Conservation (phyloP, 2,888 invertebrate genomes). For the Drosophila subquinaria region DNA sequence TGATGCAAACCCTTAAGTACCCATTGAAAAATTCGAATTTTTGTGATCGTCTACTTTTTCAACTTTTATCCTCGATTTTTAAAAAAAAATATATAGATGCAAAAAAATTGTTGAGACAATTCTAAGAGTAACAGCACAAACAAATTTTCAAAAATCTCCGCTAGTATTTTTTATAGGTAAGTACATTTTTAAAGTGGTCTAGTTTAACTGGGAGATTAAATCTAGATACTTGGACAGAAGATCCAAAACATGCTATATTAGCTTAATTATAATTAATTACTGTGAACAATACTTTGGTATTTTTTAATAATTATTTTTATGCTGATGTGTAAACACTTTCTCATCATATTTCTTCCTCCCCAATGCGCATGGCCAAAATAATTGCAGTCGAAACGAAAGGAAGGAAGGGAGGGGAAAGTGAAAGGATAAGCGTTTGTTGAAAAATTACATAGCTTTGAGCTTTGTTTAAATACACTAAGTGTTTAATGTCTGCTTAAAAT, state of each 20-base stretch:
- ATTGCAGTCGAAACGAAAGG: neutral
- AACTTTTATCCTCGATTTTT: too few relatives aligned
- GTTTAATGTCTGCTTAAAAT: slow-evolving; percentile 10
- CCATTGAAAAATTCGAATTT: too few relatives aligned
- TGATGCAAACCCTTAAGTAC: too few relatives aligned
- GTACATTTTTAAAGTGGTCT: neutral
- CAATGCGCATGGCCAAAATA: slow-evolving; percentile 18
- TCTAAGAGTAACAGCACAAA: too few relatives aligned
- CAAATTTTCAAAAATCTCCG: too few relatives aligned
- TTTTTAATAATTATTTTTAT: slow-evolving; percentile 9
- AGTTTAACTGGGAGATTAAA: neutral
- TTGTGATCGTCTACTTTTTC: too few relatives aligned
- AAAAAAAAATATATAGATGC: too few relatives aligned
- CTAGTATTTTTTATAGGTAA: too few relatives aligned
- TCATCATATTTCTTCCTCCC: neutral
- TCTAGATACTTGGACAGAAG: neutral
- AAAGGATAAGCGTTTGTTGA: slow-evolving; percentile 19
- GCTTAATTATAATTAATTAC: neutral
- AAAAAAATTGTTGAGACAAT: too few relatives aligned
- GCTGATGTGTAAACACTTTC: slow-evolving; percentile 20
- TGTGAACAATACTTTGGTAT: slow-evolving; percentile 2
- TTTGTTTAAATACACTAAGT: slow-evolving; percentile 12
- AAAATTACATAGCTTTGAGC: slow-evolving; percentile 16
- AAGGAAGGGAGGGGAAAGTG: neutral
- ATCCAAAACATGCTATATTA: neutral